A percentile compares a stretch with the other conserved stretches of the same genome.
phyloP scores from a whole-genome alignment of 2,888 invertebrate genomes.

The Myopa testacea region DNA sequence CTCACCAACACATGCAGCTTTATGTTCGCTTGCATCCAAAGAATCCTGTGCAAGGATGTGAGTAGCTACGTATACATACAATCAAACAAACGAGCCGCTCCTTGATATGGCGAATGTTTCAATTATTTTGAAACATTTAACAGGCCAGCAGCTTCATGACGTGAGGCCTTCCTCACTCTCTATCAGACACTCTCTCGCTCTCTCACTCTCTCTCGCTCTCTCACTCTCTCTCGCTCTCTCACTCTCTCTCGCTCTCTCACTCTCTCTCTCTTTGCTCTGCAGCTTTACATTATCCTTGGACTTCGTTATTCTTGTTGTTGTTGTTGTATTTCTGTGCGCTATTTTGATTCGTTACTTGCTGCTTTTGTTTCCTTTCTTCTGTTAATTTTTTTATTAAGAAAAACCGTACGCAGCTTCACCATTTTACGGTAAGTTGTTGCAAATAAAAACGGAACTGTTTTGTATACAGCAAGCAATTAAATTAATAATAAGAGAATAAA shows the following conservation, averaged over 20 bases:
- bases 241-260: background rate
- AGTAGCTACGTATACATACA: slow-evolving; percentile 9
- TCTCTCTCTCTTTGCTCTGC: background rate
- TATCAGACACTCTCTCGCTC: background rate
- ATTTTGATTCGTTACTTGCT: slow-evolving; percentile 24
- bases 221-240: background rate
- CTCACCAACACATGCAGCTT: slow-evolving; percentile 5
- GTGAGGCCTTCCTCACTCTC: background rate
- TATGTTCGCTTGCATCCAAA: background rate
- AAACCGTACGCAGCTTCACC: too few relatives aligned
- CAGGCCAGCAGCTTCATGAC: slow-evolving; percentile 51
- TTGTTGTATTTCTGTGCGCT: background rate
- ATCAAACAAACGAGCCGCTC: background rate
- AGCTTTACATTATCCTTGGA: background rate
- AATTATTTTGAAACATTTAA: slow-evolving; percentile 63
- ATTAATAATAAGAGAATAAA: too few relatives aligned
- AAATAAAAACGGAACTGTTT: too few relatives aligned
- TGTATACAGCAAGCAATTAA: too few relatives aligned
- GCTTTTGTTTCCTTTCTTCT: background rate
- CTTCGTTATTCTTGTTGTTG: background rate
- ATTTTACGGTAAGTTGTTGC: too few relatives aligned
- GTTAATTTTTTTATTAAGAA: background rate
- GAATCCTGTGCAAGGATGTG: slow-evolving; percentile 9
- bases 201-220: background rate
- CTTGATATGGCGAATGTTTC: slow-evolving; percentile 51